Conservation (phyloP, 2,113 vertebrate genomes). For the Petaurus breviceps region DNA sequence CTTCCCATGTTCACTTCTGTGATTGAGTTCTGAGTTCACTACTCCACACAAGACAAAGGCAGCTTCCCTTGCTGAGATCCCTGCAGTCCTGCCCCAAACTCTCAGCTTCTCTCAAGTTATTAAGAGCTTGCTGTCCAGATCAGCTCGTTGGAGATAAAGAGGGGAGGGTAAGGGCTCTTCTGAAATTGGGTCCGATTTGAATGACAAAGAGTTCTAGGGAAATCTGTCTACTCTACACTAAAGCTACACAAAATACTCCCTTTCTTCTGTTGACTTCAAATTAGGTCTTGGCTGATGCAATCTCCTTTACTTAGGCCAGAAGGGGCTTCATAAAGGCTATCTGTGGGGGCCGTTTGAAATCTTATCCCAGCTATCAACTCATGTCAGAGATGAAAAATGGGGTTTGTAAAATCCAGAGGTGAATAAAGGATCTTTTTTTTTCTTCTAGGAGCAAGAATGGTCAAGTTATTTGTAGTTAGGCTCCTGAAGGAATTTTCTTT, state of each 20-base stretch:
- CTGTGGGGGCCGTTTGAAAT: background rate
- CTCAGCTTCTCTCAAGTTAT: conserved; percentile 44
- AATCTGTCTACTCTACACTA: conserved; percentile 12
- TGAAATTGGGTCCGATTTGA: conserved; percentile 21
- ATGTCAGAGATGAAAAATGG: background rate
- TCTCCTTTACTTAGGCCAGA: background rate
- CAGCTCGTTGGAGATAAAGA: conserved; percentile 40
- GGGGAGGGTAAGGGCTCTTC: background rate
- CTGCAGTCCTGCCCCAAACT: conserved; percentile 45
- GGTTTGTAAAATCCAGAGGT: background rate
- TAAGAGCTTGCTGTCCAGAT: conserved; percentile 27
- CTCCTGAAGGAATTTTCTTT: background rate
- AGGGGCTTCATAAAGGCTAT: background rate
- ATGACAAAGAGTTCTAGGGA: conserved; percentile 1
- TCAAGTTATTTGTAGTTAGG: conserved; percentile 10
- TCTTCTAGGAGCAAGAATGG: background rate
- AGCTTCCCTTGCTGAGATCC: conserved; percentile 31
- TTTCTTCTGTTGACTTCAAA: background rate
- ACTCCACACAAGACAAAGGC: conserved; percentile 12
- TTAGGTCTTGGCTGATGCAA: conserved; percentile 6
- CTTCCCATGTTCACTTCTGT: background rate
- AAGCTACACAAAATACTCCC: conserved; percentile 19
- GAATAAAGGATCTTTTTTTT: background rate
- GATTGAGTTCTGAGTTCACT: conserved; percentile 22
- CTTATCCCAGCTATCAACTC: background rate